Evolutionary conservation across 2,888 invertebrate genomes (phyloP).

Genomic region (Diplolepis rosae): DNA sequence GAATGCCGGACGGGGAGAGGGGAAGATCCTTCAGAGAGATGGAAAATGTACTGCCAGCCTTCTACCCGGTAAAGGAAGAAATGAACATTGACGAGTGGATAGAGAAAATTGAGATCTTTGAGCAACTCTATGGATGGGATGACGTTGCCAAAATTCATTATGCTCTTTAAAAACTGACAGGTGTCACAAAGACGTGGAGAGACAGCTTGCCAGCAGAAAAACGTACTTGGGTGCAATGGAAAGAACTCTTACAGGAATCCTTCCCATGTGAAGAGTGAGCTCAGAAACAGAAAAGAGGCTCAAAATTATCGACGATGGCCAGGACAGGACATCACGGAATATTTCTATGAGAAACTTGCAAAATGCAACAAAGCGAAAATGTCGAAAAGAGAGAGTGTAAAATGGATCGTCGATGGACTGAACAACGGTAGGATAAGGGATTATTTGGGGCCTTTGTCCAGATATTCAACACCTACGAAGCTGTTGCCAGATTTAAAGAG

Average conservation of each 20-base stretch:
- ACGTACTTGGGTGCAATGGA: neutral
- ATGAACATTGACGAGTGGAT: slow-evolving; percentile 44
- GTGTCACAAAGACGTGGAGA: slow-evolving; percentile 52
- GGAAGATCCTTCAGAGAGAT: slow-evolving; percentile 6
- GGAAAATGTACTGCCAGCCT: slow-evolving; percentile 28
- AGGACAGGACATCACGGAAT: slow-evolving; percentile 47
- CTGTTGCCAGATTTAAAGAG: slow-evolving; percentile 47
- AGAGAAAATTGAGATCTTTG: slow-evolving; percentile 52
- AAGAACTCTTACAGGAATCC: neutral
- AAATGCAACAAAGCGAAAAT: slow-evolving; percentile 50
- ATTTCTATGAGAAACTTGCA: slow-evolving; percentile 51
- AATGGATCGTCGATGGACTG: slow-evolving; percentile 50
- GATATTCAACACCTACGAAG: slow-evolving; percentile 43
- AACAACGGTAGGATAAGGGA: slow-evolving; percentile 37
- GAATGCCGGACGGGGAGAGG: no score
- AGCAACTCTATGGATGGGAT: slow-evolving; percentile 49
- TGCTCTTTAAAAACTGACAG: slow-evolving; percentile 46
- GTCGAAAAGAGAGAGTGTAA: slow-evolving; percentile 43
- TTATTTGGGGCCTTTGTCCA: slow-evolving; percentile 45
- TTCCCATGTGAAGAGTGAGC: slow-evolving; percentile 16
- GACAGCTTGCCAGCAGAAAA: slow-evolving; percentile 46
- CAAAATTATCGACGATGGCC: slow-evolving; percentile 44
- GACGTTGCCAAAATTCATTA: slow-evolving; percentile 49
- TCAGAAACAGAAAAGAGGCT: slow-evolving; percentile 38
- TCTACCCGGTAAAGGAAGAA: slow-evolving; percentile 41